Conservation (phyloP, 1,140 invertebrate species). For the Macrosteles quadrilineatus region DNA sequence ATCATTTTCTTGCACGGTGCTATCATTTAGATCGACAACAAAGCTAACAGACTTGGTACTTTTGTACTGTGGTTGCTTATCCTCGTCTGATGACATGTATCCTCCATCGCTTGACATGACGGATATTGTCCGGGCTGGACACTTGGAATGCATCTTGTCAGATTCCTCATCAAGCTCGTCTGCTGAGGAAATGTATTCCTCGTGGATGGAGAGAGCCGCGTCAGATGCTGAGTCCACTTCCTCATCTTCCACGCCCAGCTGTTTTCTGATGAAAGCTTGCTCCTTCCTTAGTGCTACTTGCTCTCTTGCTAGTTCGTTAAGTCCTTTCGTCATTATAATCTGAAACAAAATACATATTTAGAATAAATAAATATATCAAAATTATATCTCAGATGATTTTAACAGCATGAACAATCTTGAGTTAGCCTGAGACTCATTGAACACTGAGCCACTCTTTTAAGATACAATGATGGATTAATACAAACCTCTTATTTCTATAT, state of each 20-base stretch:
- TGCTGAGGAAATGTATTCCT: neutral
- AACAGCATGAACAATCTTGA: no score
- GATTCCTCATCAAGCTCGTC: neutral
- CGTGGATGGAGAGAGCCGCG: neutral
- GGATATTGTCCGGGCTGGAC: neutral
- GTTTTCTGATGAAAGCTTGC: neutral
- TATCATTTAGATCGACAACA: neutral
- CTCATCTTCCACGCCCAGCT: neutral
- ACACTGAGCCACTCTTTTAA: no score
- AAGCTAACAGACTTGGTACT: neutral
- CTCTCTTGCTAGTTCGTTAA: neutral
- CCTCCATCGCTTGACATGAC: neutral
- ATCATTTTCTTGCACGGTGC: neutral
- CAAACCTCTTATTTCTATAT: no score
- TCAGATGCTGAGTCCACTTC: neutral
- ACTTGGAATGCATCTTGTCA: neutral
- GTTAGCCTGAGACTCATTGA: no score
- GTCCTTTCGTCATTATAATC: neutral
- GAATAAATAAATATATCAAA: no score
- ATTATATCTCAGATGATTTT: no score
- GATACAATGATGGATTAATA: no score
- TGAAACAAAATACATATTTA: conserved; percentile 3
- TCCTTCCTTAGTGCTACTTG: conserved; percentile 10
- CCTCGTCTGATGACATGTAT: conserved; percentile 3
- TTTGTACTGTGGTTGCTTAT: neutral